phyloP scores from a whole-genome alignment of 2,888 invertebrate genomes.

The Macropis europaea region DNA sequence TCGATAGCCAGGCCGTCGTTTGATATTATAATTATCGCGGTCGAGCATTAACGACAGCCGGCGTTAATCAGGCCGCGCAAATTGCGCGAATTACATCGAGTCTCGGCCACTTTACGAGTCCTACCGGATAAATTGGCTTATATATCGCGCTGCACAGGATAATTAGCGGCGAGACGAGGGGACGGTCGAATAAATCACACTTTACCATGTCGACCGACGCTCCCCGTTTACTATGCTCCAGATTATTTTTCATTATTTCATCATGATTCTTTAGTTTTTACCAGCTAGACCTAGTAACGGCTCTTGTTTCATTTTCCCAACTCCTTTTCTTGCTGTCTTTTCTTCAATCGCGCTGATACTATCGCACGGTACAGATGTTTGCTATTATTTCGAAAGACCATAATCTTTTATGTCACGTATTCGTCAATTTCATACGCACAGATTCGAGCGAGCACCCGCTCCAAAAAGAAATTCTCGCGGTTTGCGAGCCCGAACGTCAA shows the following conservation, averaged over 20 bases:
- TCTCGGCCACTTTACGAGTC: slow-evolving; percentile 36
- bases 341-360: no score
- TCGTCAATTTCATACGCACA: no score
- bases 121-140: slow-evolving; percentile 67
- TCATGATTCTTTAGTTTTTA: no score
- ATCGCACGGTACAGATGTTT: no score
- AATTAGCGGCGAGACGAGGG: slow-evolving; percentile 53
- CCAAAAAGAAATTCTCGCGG: no score
- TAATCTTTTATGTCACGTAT: no score
- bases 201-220: slow-evolving; percentile 65
- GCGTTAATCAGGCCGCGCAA: slow-evolving; percentile 60
- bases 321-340: not conserved
- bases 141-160: slow-evolving; percentile 47
- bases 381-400: no score
- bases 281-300: no score
- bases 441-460: no score
- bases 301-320: not conserved
- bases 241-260: no score
- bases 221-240: slow-evolving; percentile 24
- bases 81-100: slow-evolving; percentile 54
- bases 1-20: slow-evolving; percentile 22
- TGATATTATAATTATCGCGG: slow-evolving; percentile 44
- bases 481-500: no score
- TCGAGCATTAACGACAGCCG: slow-evolving; percentile 43
- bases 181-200: slow-evolving; percentile 72